These are phyloP conservation scores for Pluvianellus socialis DNA, from an alignment of 2,113 vertebrate genomes.

Conservation along the genomic window DNA sequence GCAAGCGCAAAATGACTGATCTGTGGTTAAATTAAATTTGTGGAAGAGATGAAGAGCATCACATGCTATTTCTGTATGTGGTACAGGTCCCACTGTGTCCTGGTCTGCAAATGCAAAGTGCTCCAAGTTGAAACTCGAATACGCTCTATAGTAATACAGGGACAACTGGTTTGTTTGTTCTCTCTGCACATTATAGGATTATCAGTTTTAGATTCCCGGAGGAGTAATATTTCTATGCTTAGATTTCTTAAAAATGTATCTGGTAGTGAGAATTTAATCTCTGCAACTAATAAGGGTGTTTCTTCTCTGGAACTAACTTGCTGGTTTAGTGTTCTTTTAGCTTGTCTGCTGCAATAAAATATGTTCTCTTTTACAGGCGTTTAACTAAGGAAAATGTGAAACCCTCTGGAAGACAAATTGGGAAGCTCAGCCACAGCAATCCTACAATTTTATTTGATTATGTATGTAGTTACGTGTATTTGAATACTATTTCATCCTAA, in stretches of 20 bases:
- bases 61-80: background rate
- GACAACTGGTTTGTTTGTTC: background rate
- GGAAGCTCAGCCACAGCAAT: constrained; percentile 99
- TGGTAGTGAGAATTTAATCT: background rate
- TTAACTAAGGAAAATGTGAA: constrained; percentile 99
- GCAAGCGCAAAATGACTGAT: background rate
- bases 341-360: constrained; percentile 1
- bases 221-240: background rate
- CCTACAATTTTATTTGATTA: constrained; percentile 99
- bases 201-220: background rate
- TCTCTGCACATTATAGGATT: background rate
- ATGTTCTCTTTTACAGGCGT: constrained; percentile 77
- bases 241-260: background rate
- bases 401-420: constrained; percentile 98
- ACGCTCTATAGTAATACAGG: background rate
- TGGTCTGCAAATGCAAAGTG: background rate
- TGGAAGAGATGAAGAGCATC: background rate
- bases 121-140: background rate
- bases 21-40: background rate
- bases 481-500: background rate
- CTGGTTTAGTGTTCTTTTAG: background rate
- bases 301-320: background rate
- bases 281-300: background rate
- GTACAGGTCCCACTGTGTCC: background rate
- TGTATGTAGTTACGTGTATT: constrained; percentile 77